phyloP scores from a whole-genome alignment of 2,113 vertebrate genomes.

The Eonycteris spelaea region DNA sequence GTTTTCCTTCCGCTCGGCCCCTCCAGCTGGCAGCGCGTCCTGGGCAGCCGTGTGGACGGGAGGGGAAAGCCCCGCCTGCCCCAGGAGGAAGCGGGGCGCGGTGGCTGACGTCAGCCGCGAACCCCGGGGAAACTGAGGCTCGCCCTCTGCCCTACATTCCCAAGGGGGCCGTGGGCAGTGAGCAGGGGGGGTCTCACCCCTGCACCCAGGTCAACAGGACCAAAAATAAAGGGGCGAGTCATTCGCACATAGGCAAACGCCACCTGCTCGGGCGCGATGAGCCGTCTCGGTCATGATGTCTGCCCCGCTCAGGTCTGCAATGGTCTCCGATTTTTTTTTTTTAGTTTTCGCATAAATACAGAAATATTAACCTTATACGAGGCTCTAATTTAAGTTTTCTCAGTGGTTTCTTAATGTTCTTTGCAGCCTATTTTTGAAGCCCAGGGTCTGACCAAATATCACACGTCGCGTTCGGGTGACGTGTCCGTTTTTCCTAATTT shows the following conservation, averaged over 20 bases:
- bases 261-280: rapidly evolving
- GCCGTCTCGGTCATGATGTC: rapidly evolving
- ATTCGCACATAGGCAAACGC: not conserved
- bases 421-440: not conserved
- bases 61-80: not conserved
- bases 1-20: rapidly evolving
- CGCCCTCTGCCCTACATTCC: rapidly evolving
- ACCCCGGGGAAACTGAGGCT: not conserved
- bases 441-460: not conserved
- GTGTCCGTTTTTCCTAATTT: not conserved
- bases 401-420: not conserved
- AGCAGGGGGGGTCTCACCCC: not conserved
- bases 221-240: not conserved
- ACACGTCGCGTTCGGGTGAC: rapidly evolving
- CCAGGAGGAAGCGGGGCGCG: rapidly evolving
- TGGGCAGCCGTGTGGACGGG: rapidly evolving
- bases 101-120: rapidly evolving
- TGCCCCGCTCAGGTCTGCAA: rapidly evolving
- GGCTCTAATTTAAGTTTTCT: not conserved
- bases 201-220: too few species aligned
- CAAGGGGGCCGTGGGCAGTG: not conserved
- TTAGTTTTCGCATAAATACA: not conserved
- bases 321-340: not conserved
- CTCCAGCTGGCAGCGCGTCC: too few species aligned
- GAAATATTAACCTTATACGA: not conserved